Base-by-base conservation (phyloP, 2,797 vertebrate species). In the Fistularia tabacaria region DNA sequence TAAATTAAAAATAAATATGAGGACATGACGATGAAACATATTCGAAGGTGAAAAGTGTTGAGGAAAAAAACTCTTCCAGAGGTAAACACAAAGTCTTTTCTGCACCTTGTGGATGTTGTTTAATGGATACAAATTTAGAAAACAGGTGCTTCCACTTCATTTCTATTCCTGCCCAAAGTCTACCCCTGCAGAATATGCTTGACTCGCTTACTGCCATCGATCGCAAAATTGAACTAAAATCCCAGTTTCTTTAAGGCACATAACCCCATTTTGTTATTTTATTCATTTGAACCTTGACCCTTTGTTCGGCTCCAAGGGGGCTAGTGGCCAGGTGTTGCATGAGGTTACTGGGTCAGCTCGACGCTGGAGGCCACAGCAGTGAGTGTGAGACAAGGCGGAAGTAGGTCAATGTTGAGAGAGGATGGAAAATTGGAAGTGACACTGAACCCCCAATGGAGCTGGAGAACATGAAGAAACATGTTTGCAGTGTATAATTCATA, bases 381-480 rank as follows among this genome's bases (percentile, higher is more conserved):
- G n/a, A n/a, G 43, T 58, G 47, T 15, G 57, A 79, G 64, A 58
- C 54, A 6, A 72, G 60, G 65, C 63, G 69, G 59, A 85, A 83
- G 79, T 78, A 73, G 85, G 79, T 79, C 77, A 73, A 55, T 38
- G 53, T 63, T 45, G 57, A 79, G 45, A 63, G 58, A 59, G 46
- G 62, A 69, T 62, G 58, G 66, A 61, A 80, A 80, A 83, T 60
- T 50, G 49, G 71, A 76, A 64, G 72, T 69, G 75, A 80, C 59
- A 71, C 50, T 49, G 41, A 72, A 60, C 55, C 66, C 59, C 45
- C 14, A 61, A 42, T 49, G 41, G 46, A 73, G 56, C 44, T 53
- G 43, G 38, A 49, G 45, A 50, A 54, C 43, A 50, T 12, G 38
- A 14, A 25, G 14, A 59, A 57, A 64, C 70, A 62, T 40, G 50